phyloP scores from a whole-genome alignment of 2,797 vertebrate species.

The Australoheros facetus region DNA sequence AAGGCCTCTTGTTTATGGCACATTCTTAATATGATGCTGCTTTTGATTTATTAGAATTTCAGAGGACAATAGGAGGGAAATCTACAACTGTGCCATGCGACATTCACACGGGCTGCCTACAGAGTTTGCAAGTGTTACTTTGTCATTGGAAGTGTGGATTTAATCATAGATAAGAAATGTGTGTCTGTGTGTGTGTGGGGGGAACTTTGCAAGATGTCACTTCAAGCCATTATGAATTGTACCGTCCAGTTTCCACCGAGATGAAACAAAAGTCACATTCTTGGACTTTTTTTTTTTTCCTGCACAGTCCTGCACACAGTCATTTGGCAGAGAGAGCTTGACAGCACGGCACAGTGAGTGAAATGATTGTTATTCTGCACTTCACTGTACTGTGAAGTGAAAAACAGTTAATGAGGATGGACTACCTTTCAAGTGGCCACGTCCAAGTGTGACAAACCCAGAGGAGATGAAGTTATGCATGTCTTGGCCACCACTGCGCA shows the following conservation, averaged over 20 bases:
- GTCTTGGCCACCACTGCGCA: slow-evolving; percentile 91
- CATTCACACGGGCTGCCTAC: slow-evolving; percentile 43
- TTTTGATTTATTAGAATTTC: slow-evolving; percentile 23
- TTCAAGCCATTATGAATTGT: slow-evolving; percentile 44
- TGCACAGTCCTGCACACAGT: neutral
- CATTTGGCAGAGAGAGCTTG: slow-evolving; percentile 34
- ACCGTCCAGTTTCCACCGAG: slow-evolving; percentile 33
- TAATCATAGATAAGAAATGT: slow-evolving; percentile 50
- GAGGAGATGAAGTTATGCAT: slow-evolving; percentile 99
- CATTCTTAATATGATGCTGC: slow-evolving; percentile 1
- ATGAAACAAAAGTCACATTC: slow-evolving; percentile 46
- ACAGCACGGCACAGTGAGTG: slow-evolving; percentile 31
- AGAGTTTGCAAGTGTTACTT: slow-evolving; percentile 53
- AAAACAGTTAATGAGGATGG: neutral
- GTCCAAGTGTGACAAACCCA: slow-evolving; percentile 95
- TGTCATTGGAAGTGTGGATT: slow-evolving; percentile 46
- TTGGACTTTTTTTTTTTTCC: neutral
- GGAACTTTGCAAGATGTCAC: slow-evolving; percentile 49
- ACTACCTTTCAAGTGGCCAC: slow-evolving; percentile 95
- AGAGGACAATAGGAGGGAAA: slow-evolving; percentile 29
- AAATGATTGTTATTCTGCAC: slow-evolving; percentile 18
- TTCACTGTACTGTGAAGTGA: neutral
- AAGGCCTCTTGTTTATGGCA: slow-evolving; percentile 46
- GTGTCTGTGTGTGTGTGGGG: slow-evolving; percentile 6
- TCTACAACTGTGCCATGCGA: slow-evolving; percentile 16